These are phyloP conservation scores for Oreochromis aureus DNA, from an alignment of 2,113 vertebrate species.

Conservation along the genomic window DNA sequence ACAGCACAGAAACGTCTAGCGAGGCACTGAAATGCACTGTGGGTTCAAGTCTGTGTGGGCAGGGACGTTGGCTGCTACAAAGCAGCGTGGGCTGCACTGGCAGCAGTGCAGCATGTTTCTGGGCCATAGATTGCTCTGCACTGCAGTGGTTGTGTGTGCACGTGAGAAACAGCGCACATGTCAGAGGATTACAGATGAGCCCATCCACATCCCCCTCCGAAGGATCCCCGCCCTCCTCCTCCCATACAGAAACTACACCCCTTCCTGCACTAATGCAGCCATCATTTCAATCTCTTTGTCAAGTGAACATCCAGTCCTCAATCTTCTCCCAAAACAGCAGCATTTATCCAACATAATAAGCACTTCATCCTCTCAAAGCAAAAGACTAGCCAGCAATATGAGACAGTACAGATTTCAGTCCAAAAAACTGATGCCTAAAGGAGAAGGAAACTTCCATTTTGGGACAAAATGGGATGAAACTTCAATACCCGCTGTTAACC, in stretches of 20 bases:
- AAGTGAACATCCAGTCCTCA: constrained; percentile 4
- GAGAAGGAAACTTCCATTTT: background rate
- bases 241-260: constrained; percentile 5
- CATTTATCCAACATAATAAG: constrained; percentile 6
- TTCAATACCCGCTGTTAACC: too few species aligned
- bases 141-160: constrained; percentile 37
- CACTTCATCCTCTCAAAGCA: background rate
- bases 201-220: background rate
- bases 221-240: background rate
- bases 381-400: background rate
- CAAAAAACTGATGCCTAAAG: background rate
- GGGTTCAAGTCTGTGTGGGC: constrained; percentile 1
- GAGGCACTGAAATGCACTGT: background rate
- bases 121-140: constrained; percentile 30
- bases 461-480: background rate
- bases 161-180: constrained; percentile 53
- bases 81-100: constrained; percentile 29
- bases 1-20: background rate
- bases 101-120: constrained; percentile 22
- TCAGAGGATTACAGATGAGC: constrained; percentile 29
- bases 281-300: constrained; percentile 4
- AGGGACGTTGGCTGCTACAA: background rate
- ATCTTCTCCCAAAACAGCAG: constrained; percentile 12
- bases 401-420: background rate
- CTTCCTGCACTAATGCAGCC: background rate